phyloP scores from a whole-genome alignment of 2,888 invertebrate genomes.

The Smittia aterrima region DNA sequence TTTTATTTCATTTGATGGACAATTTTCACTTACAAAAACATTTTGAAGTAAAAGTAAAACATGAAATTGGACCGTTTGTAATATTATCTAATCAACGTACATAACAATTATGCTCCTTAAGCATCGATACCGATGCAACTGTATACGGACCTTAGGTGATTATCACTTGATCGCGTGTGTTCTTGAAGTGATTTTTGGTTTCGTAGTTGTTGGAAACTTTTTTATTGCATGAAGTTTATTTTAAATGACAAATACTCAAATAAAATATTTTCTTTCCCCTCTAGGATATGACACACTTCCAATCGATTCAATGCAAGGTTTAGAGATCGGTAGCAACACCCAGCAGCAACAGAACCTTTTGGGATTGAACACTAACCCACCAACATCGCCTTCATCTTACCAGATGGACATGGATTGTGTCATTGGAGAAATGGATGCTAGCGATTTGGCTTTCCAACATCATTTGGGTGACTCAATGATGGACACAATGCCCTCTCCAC shows the following conservation, averaged over 20 bases:
- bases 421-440: constrained; percentile 67
- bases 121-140: neutral
- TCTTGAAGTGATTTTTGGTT: neutral
- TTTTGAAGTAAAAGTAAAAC: neutral
- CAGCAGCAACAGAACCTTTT: constrained; percentile 31
- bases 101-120: constrained; percentile 18
- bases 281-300: constrained; percentile 96
- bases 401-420: constrained; percentile 80
- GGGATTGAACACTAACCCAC: constrained; percentile 50
- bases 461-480: constrained; percentile 47
- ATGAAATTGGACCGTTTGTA: neutral
- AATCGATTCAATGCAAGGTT: constrained; percentile 94
- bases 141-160: constrained; percentile 6
- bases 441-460: constrained; percentile 75
- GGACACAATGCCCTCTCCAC: constrained; percentile 75
- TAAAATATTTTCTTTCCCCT: constrained; percentile 29
- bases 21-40: neutral
- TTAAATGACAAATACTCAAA: constrained; percentile 49
- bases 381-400: constrained; percentile 58
- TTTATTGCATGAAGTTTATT: constrained; percentile 50
- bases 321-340: constrained; percentile 78
- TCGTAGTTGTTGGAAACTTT: constrained; percentile 6
- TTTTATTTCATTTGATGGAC: constrained; percentile 42
- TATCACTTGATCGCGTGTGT: neutral
- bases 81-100: neutral